Base-by-base conservation (phyloP, 2,888 invertebrate genomes). In the Pristionchus exspectatus region DNA sequence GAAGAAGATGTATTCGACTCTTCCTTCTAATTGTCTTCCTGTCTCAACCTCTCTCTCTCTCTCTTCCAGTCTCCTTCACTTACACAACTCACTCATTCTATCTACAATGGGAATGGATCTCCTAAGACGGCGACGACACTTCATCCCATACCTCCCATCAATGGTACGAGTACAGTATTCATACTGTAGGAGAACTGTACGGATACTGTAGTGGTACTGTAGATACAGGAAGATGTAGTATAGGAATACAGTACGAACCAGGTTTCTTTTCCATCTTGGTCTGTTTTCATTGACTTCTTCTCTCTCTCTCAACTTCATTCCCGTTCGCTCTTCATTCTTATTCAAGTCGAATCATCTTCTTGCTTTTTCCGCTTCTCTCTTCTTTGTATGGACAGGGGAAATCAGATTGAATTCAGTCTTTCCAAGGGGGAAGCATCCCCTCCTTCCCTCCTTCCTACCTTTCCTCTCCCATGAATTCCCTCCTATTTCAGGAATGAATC, bases 401-500 rank as follows among this genome's bases (percentile, higher is more conserved):
- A 86, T 86, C 44, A 33, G 86, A 86, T 86, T 66, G 86, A 38
- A 18, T 30, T 21, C 27, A 30, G 21, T 54, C 33, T 83, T 83
- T 27, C 83, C 21, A 30, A 83, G 21, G 38, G 50, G 50, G 27
- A 50, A 33, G 50, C 83, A 44, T 16, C 83, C 83, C 81, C 30
- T 33, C 44, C 18, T 38, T 24, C 56, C 54, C 54, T 44, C 30
- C 24, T 27, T 27, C 56, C 83, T 83, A 50, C 83, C 56, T 83
- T 83, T 83, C 38, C 56, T 50, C 27, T n/a, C 18, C 54, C 54
- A 83, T 21, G 24, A 74, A 21, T 74, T 74, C 74, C 59, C 16
- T 21, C 9, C 44, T 33, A 74, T 83, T 63, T 85, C 63, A 85
- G 87, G 87, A 87, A 87, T 87, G 87, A 87, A 87, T 33, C 85